phyloP scores from a whole-genome alignment of 2,113 vertebrate genomes.

The Chaetura pelagica region DNA sequence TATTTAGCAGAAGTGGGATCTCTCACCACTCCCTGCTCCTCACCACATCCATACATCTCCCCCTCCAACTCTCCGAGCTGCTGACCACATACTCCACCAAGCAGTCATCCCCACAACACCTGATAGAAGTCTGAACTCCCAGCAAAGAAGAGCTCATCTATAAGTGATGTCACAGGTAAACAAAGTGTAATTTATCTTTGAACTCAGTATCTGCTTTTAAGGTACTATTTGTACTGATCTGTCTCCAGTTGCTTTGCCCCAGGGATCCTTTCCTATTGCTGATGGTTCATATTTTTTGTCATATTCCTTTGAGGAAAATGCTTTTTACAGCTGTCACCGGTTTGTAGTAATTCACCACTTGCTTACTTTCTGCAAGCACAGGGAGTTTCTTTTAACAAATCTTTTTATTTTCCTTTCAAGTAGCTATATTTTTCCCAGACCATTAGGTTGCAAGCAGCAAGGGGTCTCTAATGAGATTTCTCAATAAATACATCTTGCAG shows the following conservation, averaged over 20 bases:
- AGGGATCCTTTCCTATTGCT: not conserved
- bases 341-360: not conserved
- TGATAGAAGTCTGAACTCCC: not conserved
- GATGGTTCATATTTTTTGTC: not conserved
- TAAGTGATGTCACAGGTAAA: not conserved
- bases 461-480: not conserved
- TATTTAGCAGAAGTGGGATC: not conserved
- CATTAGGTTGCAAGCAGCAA: not conserved
- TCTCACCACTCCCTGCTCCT: not conserved
- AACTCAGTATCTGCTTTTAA: not conserved
- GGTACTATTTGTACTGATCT: not conserved
- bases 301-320: not conserved
- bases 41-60: accelerated
- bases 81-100: not conserved
- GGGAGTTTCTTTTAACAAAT: not conserved
- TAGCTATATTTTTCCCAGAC: not conserved
- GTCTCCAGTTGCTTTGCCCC: not conserved
- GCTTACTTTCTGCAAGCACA: not conserved
- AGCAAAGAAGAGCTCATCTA: not conserved
- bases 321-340: not conserved
- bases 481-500: not conserved
- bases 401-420: not conserved
- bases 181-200: not conserved
- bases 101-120: not conserved
- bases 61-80: accelerated